These are phyloP conservation scores for Trematomus bernacchii DNA, from an alignment of 2,797 vertebrate genomes.

Conservation along the genomic window DNA sequence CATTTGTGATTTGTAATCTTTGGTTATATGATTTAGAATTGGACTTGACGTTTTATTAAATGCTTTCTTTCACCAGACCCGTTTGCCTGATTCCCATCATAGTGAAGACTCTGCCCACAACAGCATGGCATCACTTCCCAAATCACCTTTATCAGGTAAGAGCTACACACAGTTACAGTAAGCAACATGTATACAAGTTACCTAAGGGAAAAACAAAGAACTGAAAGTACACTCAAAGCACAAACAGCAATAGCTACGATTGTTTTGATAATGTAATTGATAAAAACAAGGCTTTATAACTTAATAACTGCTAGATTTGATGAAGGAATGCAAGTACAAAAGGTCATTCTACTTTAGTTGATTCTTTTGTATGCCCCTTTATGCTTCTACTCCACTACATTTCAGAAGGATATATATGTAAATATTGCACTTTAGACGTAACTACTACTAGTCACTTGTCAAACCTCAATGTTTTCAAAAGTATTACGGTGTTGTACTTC, in stretches of 20 bases:
- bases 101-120: conserved; percentile 66
- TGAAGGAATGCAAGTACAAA: too few relatives aligned
- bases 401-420: too few relatives aligned
- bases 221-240: background rate
- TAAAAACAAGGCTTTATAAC: background rate
- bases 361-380: too few relatives aligned
- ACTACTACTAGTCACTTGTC: background rate
- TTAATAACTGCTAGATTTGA: background rate
- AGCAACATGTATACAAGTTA: background rate
- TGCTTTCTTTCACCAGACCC: conserved; percentile 62
- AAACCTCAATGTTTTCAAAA: background rate
- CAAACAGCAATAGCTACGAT: background rate
- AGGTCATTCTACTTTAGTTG: too few relatives aligned
- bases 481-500: background rate
- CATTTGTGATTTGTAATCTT: background rate
- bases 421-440: background rate
- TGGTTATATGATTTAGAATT: background rate
- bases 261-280: background rate
- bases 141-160: conserved; percentile 76
- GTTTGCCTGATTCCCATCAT: conserved; percentile 69
- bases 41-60: background rate
- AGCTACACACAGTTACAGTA: background rate
- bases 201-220: background rate
- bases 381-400: too few relatives aligned
- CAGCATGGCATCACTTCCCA: conserved; percentile 78